phyloP scores from a whole-genome alignment of 2,888 invertebrate species.

The Chloromyia formosa region DNA sequence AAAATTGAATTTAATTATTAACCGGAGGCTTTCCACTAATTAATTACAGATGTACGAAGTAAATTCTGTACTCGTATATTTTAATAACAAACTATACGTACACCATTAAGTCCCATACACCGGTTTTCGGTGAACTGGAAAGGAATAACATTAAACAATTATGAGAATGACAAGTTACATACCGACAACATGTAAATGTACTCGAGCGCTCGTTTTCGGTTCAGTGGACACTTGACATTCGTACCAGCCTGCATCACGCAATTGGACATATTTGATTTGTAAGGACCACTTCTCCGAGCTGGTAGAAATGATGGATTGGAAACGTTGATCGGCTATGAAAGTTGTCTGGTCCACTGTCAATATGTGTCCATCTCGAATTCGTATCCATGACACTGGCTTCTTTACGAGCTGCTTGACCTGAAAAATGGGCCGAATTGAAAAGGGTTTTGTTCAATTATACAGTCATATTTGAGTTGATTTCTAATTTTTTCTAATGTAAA shows the following conservation, averaged over 20 bases:
- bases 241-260: conserved; percentile 86
- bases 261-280: conserved; percentile 88
- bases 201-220: conserved; percentile 92
- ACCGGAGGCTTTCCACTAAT: too few species aligned
- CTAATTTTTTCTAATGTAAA: too few species aligned
- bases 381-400: conserved; percentile 92
- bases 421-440: background rate
- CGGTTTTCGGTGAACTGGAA: too few species aligned
- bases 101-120: too few species aligned
- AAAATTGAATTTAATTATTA: too few species aligned
- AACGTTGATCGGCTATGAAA: conserved; percentile 91
- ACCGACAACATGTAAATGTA: conserved; percentile 90
- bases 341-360: conserved; percentile 83
- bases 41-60: too few species aligned
- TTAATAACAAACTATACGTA: too few species aligned
- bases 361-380: conserved; percentile 87
- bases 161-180: conserved; percentile 62
- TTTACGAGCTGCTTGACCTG: conserved; percentile 82
- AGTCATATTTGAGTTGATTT: too few species aligned
- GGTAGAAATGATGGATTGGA: conserved; percentile 85
- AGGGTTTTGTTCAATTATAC: too few species aligned
- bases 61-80: too few species aligned
- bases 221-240: conserved; percentile 95
- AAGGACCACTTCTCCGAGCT: conserved; percentile 86
- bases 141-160: too few species aligned